Percentiles rank a stretch among this genome's conserved stretches.
Conservation (phyloP, 2,888 invertebrate species). For the Neoscelio sp. region DNA sequence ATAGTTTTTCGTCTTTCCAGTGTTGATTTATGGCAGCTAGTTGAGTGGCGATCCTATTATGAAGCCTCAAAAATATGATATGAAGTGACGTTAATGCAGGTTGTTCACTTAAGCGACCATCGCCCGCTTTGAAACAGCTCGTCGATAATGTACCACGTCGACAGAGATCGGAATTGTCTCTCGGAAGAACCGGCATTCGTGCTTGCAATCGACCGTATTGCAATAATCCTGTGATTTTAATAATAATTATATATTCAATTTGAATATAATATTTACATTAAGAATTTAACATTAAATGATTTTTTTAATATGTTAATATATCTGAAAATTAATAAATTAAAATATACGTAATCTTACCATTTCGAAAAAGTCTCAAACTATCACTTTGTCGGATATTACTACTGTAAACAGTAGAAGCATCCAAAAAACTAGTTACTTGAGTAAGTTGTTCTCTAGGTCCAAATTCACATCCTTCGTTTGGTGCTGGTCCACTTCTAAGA, state of each 20-base stretch:
- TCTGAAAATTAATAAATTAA: conserved; percentile 1
- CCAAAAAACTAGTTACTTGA: conserved; percentile 92
- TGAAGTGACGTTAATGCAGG: conserved; percentile 91
- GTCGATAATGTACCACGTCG: conserved; percentile 89
- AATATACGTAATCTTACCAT: conserved; percentile 86
- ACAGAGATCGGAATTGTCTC: conserved; percentile 87
- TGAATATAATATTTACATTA: no score
- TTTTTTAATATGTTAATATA: no score
- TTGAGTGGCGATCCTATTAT: conserved; percentile 90
- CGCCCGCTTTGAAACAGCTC: conserved; percentile 91
- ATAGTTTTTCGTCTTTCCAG: conserved; percentile 95
- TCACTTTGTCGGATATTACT: conserved; percentile 88
- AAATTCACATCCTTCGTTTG: conserved; percentile 90
- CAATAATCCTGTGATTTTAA: conserved; percentile 76
- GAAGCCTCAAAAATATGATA: conserved; percentile 90
- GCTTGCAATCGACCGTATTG: conserved; percentile 87
- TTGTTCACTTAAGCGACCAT: conserved; percentile 91
- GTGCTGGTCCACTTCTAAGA: conserved; percentile 91
- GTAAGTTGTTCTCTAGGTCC: conserved; percentile 94
- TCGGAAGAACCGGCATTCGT: conserved; percentile 85
- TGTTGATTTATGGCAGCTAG: conserved; percentile 90
- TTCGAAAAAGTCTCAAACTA: conserved; percentile 89
- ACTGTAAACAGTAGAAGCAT: conserved; percentile 93
- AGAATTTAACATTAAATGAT: no score
- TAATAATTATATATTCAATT: not conserved